Base-by-base conservation (phyloP, 2,888 invertebrate genomes). In the Campoplex nolae region DNA sequence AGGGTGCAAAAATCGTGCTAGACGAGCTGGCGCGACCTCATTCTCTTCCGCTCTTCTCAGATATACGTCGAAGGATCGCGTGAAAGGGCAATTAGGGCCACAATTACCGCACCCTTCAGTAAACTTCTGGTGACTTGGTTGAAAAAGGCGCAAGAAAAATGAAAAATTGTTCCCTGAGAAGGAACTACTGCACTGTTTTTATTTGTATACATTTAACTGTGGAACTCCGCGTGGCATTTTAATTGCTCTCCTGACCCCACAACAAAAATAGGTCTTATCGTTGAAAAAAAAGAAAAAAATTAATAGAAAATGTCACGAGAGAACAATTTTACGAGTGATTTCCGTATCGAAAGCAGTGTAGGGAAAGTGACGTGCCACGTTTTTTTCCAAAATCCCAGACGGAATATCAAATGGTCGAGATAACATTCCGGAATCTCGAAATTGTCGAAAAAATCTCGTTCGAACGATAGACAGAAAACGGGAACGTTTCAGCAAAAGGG, bases 11-110 rank as follows among this genome's bases (percentile, higher is more conserved):
- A 54, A 67, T 73, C 56, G 74, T 48, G 68, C 48, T 74, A 82
- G 78, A 28, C 28, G 70, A 51, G 74, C 58, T 68, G 56, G 56
- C 78, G 79, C 85, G 88, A 85, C 88, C 89, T 88, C 68, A n/a
- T 18, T 54, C 48, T 13, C 62, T 85, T 38, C 38, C 4, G 38
- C 77, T 42, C 58, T 65, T 54, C 13, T 81, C 65, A 73, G 82
- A 84, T 76, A 75, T 71, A 83, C 88, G 88, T 79, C 81, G 86
- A 87, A 75, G 86, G 89, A 89, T 88, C 80, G 85, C 85, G 74
- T 71, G 82, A 88, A 88, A 88, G 89, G 62, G 87, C 86, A 87
- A 89, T 88, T 88, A 88, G 83, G 85, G 85, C 86, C 58, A 65
- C 85, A 67, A 88, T 88, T 88, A 84, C 86, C 83, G 84, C 86